These are phyloP conservation scores for Hydrozoanthus gracilis DNA, from an alignment of 92 coral and sea anemone species.

Conservation along the genomic window DNA sequence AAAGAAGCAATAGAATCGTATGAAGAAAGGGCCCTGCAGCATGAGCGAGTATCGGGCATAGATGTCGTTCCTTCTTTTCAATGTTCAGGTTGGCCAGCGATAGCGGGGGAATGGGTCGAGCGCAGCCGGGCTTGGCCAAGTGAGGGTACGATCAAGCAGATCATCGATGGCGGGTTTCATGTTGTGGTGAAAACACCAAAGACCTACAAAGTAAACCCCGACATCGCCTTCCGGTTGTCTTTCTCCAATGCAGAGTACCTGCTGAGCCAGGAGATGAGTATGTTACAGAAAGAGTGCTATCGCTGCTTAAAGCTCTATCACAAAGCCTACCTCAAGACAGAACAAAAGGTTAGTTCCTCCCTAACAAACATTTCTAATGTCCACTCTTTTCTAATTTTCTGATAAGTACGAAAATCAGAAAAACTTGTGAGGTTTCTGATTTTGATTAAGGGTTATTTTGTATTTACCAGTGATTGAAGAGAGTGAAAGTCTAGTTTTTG, in stretches of 20 bases:
- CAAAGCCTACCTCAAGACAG: conserved; percentile 44
- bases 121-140: conserved; percentile 82
- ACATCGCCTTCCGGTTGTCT: conserved; percentile 77
- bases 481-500: too few relatives aligned
- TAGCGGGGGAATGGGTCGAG: conserved; percentile 67
- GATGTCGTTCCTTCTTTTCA: conserved; percentile 81
- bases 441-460: too few relatives aligned
- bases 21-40: conserved; percentile 29
- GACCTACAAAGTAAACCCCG: conserved; percentile 46
- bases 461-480: too few relatives aligned
- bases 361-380: too few relatives aligned
- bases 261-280: conserved; percentile 68
- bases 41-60: conserved; percentile 44
- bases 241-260: conserved; percentile 83
- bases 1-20: neutral
- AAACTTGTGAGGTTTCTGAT: too few relatives aligned
- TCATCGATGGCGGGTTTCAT: conserved; percentile 72
- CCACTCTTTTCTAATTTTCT: too few relatives aligned
- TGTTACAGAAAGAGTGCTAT: conserved; percentile 75
- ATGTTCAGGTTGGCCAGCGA: conserved; percentile 73
- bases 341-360: conserved; percentile 21
- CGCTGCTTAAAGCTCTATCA: conserved; percentile 71
- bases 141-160: conserved; percentile 45
- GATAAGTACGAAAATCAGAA: too few relatives aligned
- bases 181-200: conserved; percentile 71